These are phyloP conservation scores for Cheilosia vulpina DNA, from an alignment of 2,888 invertebrate species.

Conservation along the genomic window DNA sequence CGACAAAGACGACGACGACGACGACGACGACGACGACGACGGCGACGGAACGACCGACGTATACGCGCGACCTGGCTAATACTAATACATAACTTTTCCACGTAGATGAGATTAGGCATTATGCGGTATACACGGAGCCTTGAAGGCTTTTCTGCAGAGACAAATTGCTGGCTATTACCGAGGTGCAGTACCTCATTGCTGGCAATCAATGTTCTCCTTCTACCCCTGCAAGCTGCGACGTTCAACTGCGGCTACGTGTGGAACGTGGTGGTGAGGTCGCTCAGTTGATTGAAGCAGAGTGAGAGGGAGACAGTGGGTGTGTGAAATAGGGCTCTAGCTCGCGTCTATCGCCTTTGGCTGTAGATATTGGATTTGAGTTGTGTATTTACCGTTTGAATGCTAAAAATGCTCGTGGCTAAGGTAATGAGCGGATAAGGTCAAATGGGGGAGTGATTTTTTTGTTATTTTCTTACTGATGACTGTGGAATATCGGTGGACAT, in stretches of 20 bases:
- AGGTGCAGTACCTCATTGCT: slow-evolving; percentile 70
- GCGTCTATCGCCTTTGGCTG: slow-evolving; percentile 59
- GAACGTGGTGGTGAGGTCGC: slow-evolving; percentile 41
- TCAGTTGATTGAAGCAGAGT: slow-evolving; percentile 22
- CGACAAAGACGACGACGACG: slow-evolving; percentile 38
- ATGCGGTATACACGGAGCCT: slow-evolving; percentile 61
- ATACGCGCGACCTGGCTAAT: slow-evolving; percentile 53
- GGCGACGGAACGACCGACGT: slow-evolving; percentile 10
- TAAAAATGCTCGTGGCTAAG: slow-evolving; percentile 57
- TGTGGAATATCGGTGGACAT: background rate
- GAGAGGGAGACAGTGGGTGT: slow-evolving; percentile 64
- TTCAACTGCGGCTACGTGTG: slow-evolving; percentile 20
- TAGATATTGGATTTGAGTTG: slow-evolving; percentile 65
- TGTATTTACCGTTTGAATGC: slow-evolving; percentile 71
- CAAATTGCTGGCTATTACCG: slow-evolving; percentile 72
- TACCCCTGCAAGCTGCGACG: slow-evolving; percentile 12
- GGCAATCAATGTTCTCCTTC: slow-evolving; percentile 57
- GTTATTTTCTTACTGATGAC: background rate
- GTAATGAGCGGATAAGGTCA: slow-evolving; percentile 63
- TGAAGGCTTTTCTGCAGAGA: slow-evolving; percentile 62
- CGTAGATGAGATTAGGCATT: slow-evolving; percentile 73
- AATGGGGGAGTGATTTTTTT: slow-evolving; percentile 32
- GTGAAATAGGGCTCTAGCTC: slow-evolving; percentile 67
- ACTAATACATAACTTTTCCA: slow-evolving; percentile 73
- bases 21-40: slow-evolving; percentile 32